Conservation (phyloP, 2,888 invertebrate genomes). For the Parnassius glacialis region DNA sequence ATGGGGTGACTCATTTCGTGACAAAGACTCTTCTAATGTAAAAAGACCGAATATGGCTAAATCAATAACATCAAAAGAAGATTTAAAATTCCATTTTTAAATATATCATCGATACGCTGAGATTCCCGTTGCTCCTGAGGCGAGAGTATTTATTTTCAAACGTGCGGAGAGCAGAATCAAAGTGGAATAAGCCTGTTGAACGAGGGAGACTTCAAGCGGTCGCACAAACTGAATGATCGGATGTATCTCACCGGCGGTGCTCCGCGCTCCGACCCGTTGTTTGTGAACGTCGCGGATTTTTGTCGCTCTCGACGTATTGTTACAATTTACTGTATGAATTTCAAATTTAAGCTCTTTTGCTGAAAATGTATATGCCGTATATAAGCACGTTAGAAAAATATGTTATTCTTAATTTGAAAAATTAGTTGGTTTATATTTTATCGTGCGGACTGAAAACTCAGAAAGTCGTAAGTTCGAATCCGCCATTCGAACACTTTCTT, state of each 20-base stretch:
- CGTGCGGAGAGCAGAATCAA: conserved; percentile 28
- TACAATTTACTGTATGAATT: conserved; percentile 8
- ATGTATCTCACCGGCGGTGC: conserved; percentile 26
- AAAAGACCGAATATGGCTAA: neutral
- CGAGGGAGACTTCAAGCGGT: conserved; percentile 34
- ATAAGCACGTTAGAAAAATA: no score
- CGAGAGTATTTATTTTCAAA: conserved; percentile 21
- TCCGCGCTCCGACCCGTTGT: conserved; percentile 17
- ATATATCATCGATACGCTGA: conserved; percentile 14
- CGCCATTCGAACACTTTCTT: no score
- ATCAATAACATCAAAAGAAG: neutral
- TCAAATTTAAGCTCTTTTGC: conserved; percentile 1
- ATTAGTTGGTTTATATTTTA: no score
- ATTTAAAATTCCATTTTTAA: conserved; percentile 9
- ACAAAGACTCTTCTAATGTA: no score
- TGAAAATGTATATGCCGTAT: neutral
- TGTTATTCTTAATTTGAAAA: no score
- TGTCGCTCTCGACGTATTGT: conserved; percentile 10
- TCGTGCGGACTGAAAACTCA: no score
- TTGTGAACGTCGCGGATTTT: conserved; percentile 13
- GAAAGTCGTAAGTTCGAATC: no score
- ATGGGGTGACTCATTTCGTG: no score
- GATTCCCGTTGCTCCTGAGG: conserved; percentile 9
- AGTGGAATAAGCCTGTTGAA: conserved; percentile 42
- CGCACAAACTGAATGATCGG: conserved; percentile 60